phyloP scores from a whole-genome alignment of 2,888 invertebrate species.

The Pseudoips prasinana region DNA sequence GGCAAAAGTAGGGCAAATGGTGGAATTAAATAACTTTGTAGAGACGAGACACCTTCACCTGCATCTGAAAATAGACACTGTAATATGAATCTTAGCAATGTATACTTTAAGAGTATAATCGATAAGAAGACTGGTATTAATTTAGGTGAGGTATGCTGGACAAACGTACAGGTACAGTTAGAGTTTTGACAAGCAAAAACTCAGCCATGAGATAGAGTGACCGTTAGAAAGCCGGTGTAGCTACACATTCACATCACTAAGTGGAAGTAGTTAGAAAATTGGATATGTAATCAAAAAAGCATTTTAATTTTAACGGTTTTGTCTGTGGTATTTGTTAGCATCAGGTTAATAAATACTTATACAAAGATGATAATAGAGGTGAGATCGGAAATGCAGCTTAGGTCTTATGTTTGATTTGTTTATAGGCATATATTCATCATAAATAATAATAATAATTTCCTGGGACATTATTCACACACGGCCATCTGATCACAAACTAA shows the following conservation, averaged over 20 bases:
- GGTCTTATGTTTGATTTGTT: no score
- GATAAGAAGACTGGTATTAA: conserved; percentile 27
- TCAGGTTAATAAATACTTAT: not conserved
- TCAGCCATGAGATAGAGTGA: conserved; percentile 42
- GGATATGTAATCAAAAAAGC: conserved; percentile 26
- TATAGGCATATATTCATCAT: no score
- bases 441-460: no score
- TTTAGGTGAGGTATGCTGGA: conserved; percentile 44
- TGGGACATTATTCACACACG: no score
- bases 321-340: conserved; percentile 2
- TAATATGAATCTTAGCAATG: not conserved
- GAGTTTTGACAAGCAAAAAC: conserved; percentile 71
- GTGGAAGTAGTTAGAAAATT: conserved; percentile 26
- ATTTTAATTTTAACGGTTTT: conserved; percentile 29
- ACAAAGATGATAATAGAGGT: no score
- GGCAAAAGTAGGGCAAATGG: conserved; percentile 17
- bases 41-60: conserved; percentile 9
- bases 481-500: no score
- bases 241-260: conserved; percentile 39
- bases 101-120: conserved; percentile 36
- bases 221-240: conserved; percentile 58
- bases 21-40: conserved; percentile 17
- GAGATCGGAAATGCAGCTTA: no score
- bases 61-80: not conserved
- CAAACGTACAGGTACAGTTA: conserved; percentile 66